phyloP scores from a whole-genome alignment of 1,140 invertebrate genomes.

The Rhizoglyphus robini region DNA sequence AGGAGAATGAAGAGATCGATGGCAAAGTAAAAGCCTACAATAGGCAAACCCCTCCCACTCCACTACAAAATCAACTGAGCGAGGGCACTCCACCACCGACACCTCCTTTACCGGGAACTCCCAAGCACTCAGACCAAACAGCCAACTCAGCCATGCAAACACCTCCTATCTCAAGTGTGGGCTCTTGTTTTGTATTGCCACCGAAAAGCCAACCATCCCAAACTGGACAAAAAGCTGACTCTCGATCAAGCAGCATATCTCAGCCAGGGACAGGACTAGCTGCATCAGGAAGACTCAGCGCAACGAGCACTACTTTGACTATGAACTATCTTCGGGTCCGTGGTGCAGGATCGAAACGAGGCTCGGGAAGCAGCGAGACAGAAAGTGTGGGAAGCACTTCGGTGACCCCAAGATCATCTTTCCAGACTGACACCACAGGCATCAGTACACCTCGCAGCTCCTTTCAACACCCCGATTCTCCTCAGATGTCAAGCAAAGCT shows the following conservation, averaged over 20 bases:
- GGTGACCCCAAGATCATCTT: conserved; percentile 28
- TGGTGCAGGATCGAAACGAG: conserved; percentile 26
- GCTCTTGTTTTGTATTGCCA: conserved; percentile 18
- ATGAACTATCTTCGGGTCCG: conserved; percentile 28
- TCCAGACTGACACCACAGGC: conserved; percentile 30
- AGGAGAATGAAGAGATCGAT: conserved; percentile 10
- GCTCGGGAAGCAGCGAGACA: conserved; percentile 26
- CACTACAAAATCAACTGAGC: not conserved
- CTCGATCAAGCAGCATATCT: not conserved
- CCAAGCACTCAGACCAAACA: conserved; percentile 7
- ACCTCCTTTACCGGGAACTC: conserved; percentile 16
- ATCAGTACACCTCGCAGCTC: conserved; percentile 38
- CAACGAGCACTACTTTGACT: conserved; percentile 22
- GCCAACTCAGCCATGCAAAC: conserved; percentile 19
- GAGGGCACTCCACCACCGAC: conserved; percentile 25
- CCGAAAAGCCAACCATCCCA: conserved; percentile 16
- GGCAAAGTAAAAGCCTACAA: conserved; percentile 3
- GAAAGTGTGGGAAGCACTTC: conserved; percentile 26
- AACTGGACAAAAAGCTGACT: not conserved
- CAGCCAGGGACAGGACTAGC: not conserved
- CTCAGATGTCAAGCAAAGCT: conserved; percentile 50
- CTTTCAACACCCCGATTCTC: conserved; percentile 44
- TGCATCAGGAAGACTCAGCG: conserved; percentile 24
- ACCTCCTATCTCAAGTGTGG: conserved; percentile 15
- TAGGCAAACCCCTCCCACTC: not conserved